phyloP scores from a whole-genome alignment of 2,113 vertebrate species.

The Channa argus region DNA sequence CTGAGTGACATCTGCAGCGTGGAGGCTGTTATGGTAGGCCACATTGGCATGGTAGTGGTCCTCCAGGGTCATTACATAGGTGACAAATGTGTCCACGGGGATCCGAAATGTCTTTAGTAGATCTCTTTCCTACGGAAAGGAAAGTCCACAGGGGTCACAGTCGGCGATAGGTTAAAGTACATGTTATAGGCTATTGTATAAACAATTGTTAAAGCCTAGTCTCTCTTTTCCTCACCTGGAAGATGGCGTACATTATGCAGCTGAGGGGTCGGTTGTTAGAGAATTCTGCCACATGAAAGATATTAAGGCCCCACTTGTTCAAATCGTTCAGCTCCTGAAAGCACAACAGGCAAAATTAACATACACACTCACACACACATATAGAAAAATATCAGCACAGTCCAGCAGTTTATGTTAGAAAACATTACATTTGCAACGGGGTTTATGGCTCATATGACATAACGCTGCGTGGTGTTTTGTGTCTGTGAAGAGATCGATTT shows the following conservation, averaged over 20 bases:
- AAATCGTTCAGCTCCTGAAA: slow-evolving; percentile 91
- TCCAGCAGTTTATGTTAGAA: background rate
- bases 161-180: background rate
- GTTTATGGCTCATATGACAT: background rate
- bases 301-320: slow-evolving; percentile 97
- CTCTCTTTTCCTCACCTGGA: slow-evolving; percentile 84
- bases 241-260: slow-evolving; percentile 92
- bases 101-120: slow-evolving; percentile 92
- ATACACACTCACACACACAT: background rate
- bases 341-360: slow-evolving; percentile 2
- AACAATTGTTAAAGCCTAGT: background rate
- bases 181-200: background rate
- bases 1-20: slow-evolving; percentile 93
- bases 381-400: too few species aligned
- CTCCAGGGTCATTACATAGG: slow-evolving; percentile 92
- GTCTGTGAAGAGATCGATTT: background rate
- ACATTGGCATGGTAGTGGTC: slow-evolving; percentile 95
- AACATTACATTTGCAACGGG: background rate
- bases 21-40: slow-evolving; percentile 96
- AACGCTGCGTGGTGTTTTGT: too few species aligned
- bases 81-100: slow-evolving; percentile 91
- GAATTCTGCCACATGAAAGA: slow-evolving; percentile 91
- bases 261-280: slow-evolving; percentile 92
- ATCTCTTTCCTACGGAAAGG: slow-evolving; percentile 87
- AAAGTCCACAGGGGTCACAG: slow-evolving; percentile 8